Percentiles rank a stretch among this genome's conserved stretches.
phyloP scores from a whole-genome alignment of 35 echinoderm and acorn worm genomes.

The Chiridota heheva region DNA sequence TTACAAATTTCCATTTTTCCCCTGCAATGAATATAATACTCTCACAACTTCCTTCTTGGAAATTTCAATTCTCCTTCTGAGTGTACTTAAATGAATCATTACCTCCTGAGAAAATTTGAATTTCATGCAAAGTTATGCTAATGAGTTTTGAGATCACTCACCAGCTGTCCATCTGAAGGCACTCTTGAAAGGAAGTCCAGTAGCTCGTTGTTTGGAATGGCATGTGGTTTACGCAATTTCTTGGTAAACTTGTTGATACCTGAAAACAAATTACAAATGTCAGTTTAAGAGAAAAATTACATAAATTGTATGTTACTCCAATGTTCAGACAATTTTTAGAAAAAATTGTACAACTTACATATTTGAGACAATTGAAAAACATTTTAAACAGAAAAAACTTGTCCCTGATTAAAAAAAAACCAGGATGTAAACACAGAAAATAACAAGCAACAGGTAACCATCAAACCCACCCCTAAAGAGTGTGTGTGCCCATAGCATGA shows the following conservation, averaged over 20 bases:
- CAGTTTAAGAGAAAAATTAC: not conserved
- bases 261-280: not conserved
- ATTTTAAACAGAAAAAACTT: not conserved
- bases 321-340: not conserved
- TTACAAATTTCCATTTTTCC: too few relatives aligned
- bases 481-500: too few relatives aligned
- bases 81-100: not conserved
- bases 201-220: constrained; percentile 91
- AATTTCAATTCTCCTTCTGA: not conserved
- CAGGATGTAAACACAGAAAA: not conserved
- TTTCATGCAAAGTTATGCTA: not conserved
- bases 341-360: not conserved
- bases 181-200: constrained; percentile 88
- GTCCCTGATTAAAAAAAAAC: not conserved
- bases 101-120: not conserved
- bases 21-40: not conserved
- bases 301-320: not conserved
- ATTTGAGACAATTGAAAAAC: not conserved
- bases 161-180: constrained; percentile 89
- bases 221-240: constrained; percentile 89
- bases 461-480: too few relatives aligned
- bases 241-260: constrained; percentile 99
- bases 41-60: not conserved
- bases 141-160: constrained; percentile 34
- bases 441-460: not conserved